Percentiles rank a stretch among this genome's conserved stretches.
These are phyloP conservation scores for Oryzias woworae DNA, from an alignment of 2,113 vertebrate genomes.

Conservation along the genomic window DNA sequence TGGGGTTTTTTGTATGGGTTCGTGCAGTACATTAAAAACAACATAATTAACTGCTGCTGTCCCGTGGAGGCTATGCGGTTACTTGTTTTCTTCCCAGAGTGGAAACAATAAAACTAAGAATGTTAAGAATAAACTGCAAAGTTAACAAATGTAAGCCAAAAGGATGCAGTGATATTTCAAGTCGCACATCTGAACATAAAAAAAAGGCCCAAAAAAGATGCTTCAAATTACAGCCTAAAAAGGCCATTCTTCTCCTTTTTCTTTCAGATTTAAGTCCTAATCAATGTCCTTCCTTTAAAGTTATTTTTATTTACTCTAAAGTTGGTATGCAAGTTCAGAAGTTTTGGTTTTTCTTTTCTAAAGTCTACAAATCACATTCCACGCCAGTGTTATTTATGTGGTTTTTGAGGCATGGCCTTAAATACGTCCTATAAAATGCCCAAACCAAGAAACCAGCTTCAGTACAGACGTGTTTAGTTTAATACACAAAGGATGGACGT, in stretches of 20 bases:
- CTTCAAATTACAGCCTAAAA: too few relatives aligned
- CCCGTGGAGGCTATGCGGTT: conserved; percentile 40
- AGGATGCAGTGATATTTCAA: conserved; percentile 18
- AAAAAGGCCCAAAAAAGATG: not conserved
- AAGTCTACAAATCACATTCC: conserved; percentile 54
- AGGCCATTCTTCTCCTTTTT: not conserved
- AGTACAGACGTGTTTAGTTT: not conserved
- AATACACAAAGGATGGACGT: conserved; percentile 16
- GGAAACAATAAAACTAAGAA: conserved; percentile 26
- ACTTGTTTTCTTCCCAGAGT: conserved; percentile 53
- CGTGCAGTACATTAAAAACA: conserved; percentile 15
- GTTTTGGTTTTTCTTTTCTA: conserved; percentile 16
- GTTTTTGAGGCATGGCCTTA: conserved; percentile 39
- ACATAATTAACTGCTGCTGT: conserved; percentile 54
- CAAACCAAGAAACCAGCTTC: conserved; percentile 2
- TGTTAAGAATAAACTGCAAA: conserved; percentile 4
- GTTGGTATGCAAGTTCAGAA: conserved; percentile 13
- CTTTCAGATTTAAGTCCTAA: not conserved
- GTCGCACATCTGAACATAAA: conserved; percentile 26
- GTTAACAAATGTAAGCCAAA: conserved; percentile 13
- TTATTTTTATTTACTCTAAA: conserved; percentile 31
- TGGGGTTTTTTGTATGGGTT: conserved; percentile 43
- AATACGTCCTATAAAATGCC: conserved; percentile 60
- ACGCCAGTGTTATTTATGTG: conserved; percentile 44
- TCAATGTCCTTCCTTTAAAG: conserved; percentile 38